Percentiles rank a stretch among this genome's conserved stretches.
phyloP scores from a whole-genome alignment of 2,888 invertebrate species.

The Gortyna flavago region DNA sequence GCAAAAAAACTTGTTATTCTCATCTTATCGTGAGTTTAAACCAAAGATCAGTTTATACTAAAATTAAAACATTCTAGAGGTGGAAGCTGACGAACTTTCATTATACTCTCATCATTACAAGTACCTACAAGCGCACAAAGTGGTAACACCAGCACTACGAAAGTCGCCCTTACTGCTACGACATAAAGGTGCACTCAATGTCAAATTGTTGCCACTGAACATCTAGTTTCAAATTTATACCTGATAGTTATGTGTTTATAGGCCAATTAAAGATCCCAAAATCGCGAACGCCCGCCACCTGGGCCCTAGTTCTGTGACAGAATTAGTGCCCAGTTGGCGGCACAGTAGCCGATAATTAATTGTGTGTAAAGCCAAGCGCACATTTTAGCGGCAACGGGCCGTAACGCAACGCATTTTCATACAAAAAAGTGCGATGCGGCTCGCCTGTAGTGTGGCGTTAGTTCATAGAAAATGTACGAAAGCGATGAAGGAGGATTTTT shows the following conservation, averaged over 20 bases:
- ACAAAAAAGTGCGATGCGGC: background rate
- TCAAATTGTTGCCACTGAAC: background rate
- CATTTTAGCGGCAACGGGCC: background rate
- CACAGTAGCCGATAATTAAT: background rate
- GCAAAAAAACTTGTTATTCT: background rate
- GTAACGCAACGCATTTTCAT: background rate
- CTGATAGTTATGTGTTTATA: background rate
- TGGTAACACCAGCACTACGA: background rate
- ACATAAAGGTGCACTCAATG: background rate
- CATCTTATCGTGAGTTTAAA: background rate
- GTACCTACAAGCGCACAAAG: background rate
- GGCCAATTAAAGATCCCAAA: constrained; percentile 5
- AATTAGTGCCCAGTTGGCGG: background rate
- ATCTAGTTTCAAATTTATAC: constrained; percentile 3
- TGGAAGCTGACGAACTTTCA: background rate
- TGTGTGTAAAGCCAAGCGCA: background rate
- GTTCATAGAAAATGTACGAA: background rate
- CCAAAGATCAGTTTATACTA: background rate
- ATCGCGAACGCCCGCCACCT: constrained; percentile 20
- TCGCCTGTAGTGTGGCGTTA: background rate
- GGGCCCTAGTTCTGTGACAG: constrained; percentile 10
- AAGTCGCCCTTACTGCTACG: background rate
- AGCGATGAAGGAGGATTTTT: too few species aligned
- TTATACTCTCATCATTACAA: background rate
- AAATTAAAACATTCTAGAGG: background rate